Percentiles rank a stretch among this genome's conserved stretches.
Conservation (phyloP, 2,888 invertebrate species). For the Dasypogon diadema region DNA sequence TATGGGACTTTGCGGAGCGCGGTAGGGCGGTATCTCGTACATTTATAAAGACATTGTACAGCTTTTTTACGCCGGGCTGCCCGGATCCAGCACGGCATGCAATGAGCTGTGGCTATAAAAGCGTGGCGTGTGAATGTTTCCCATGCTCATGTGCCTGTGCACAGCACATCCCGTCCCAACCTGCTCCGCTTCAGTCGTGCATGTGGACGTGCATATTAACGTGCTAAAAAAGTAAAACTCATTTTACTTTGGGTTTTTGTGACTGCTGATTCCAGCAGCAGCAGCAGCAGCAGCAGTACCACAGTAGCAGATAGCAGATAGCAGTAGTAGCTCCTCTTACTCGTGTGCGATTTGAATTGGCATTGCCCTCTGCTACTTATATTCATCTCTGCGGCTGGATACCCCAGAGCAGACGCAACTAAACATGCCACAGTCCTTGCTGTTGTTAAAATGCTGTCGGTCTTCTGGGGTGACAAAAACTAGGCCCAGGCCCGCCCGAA, state of each 20-base stretch:
- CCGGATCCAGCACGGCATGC: constrained; percentile 37
- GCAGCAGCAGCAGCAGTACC: constrained; percentile 25
- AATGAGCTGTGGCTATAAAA: constrained; percentile 18
- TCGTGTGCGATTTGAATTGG: constrained; percentile 18
- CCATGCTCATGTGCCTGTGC: constrained; percentile 29
- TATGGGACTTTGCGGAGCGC: constrained; percentile 14
- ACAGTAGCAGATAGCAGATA: no score
- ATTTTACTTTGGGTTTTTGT: constrained; percentile 45
- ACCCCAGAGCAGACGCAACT: constrained; percentile 26
- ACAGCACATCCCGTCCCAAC: constrained; percentile 12
- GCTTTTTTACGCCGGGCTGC: constrained; percentile 3
- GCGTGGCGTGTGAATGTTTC: constrained; percentile 36
- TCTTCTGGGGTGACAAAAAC: constrained; percentile 37
- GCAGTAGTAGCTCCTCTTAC: constrained; percentile 26
- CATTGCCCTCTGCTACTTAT: constrained; percentile 16
- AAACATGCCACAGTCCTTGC: constrained; percentile 33
- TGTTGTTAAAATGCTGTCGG: constrained; percentile 36
- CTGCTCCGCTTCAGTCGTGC: background rate
- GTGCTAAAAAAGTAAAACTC: constrained; percentile 47
- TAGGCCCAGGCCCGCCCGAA: constrained; percentile 44
- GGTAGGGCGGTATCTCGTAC: constrained; percentile 1
- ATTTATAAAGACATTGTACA: constrained; percentile 48
- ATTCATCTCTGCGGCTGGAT: constrained; percentile 11
- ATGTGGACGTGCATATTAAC: constrained; percentile 37
- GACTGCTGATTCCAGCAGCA: constrained; percentile 16